phyloP scores from a whole-genome alignment of 37 sponge, comb jelly and placozoan genomes.

The Geodia barretti region DNA sequence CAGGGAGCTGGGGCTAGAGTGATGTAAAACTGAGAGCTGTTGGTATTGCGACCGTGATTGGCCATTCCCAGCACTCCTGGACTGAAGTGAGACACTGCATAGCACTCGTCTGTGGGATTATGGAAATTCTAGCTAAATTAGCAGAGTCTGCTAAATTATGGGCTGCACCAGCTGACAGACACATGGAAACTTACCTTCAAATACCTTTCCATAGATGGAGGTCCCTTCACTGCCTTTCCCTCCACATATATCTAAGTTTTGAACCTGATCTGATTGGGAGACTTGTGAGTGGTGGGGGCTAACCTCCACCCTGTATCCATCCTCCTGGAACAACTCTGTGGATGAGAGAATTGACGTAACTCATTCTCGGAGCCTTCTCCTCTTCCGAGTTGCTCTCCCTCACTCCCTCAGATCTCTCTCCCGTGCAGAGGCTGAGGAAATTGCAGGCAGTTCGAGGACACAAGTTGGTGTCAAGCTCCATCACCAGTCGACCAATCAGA shows the following conservation, averaged over 20 bases:
- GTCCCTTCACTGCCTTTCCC: constrained; percentile 46
- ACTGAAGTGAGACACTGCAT: constrained; percentile 64
- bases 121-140: too few species aligned
- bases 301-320: constrained; percentile 93
- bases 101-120: constrained; percentile 91
- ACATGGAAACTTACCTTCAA: constrained; percentile 55
- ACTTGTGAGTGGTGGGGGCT: not conserved
- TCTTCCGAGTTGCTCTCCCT: constrained; percentile 38
- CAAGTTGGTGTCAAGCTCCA: constrained; percentile 71
- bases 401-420: constrained; percentile 29
- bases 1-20: constrained; percentile 80
- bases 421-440: constrained; percentile 75
- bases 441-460: constrained; percentile 79
- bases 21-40: constrained; percentile 94
- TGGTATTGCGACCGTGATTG: constrained; percentile 88
- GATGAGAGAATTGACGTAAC: constrained; percentile 60
- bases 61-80: constrained; percentile 88
- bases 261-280: not conserved
- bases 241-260: constrained; percentile 49
- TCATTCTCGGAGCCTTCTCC: constrained; percentile 3
- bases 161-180: too few species aligned
- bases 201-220: constrained; percentile 52
- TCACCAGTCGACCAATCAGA: constrained; percentile 44
- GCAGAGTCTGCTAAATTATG: not conserved
- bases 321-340: constrained; percentile 81